These are phyloP conservation scores for Cebidichthys violaceus DNA, from an alignment of 2,113 vertebrate genomes.

Conservation along the genomic window DNA sequence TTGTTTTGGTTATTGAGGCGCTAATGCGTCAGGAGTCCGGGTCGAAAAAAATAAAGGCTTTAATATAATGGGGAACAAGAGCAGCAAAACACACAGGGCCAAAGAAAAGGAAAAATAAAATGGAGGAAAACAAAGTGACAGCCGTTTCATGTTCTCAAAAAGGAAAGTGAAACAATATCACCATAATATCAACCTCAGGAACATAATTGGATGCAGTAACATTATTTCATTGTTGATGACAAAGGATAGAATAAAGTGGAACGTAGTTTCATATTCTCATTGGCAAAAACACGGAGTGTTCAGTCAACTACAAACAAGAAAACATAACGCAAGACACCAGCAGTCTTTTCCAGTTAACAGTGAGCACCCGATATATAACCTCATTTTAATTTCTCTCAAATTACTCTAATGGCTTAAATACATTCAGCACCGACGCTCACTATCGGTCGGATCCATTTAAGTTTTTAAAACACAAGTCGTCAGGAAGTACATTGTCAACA, in stretches of 20 bases:
- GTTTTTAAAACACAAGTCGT: constrained; percentile 27
- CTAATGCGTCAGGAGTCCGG: neutral
- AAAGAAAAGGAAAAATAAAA: neutral
- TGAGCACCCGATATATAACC: neutral
- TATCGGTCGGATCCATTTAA: constrained; percentile 43
- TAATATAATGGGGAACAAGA: neutral
- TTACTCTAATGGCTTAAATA: constrained; percentile 36
- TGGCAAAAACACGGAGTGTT: constrained; percentile 21
- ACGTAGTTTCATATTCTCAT: constrained; percentile 15
- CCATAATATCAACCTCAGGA: constrained; percentile 4
- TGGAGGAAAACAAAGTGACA: neutral
- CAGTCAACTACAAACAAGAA: constrained; percentile 14
- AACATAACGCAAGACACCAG: neutral
- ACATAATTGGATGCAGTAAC: constrained; percentile 24
- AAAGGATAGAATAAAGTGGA: constrained; percentile 18
- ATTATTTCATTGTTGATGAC: neutral
- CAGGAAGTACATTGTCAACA: constrained; percentile 48
- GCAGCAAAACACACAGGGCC: neutral
- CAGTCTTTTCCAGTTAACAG: neutral
- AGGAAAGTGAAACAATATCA: constrained; percentile 23
- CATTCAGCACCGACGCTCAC: constrained; percentile 15
- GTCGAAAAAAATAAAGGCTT: neutral
- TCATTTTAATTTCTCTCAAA: constrained; percentile 24
- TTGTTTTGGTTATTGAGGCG: neutral
- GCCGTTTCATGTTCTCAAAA: constrained; percentile 3